A percentile compares a stretch with the other conserved stretches of the same genome.
phyloP scores from a whole-genome alignment of 2,113 vertebrate genomes.

The Cranoglanis bouderius region DNA sequence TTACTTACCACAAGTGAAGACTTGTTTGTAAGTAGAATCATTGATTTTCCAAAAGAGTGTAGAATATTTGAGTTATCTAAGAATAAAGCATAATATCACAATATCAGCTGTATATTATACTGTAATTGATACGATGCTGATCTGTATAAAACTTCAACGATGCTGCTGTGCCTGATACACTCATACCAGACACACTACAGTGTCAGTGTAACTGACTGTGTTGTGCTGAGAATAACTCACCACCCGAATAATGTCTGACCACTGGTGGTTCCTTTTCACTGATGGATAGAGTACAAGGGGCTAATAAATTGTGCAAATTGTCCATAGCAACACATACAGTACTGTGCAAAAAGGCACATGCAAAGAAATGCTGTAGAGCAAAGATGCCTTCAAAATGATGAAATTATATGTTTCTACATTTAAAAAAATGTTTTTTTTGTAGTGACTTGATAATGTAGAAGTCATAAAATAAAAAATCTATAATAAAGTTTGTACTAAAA shows the following conservation, averaged over 20 bases:
- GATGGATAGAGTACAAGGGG: not conserved
- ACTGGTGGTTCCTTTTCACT: not conserved
- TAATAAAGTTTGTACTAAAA: too few relatives aligned
- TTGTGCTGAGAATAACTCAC: not conserved
- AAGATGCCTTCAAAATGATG: too few relatives aligned
- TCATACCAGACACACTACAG: not conserved
- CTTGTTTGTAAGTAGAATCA: not conserved
- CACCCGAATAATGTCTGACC: not conserved
- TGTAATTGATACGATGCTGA: not conserved
- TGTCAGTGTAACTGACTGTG: not conserved
- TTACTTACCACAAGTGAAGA: not conserved
- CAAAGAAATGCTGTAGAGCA: too few relatives aligned
- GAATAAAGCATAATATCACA: not conserved
- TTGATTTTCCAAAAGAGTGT: not conserved
- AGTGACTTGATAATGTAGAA: too few relatives aligned
- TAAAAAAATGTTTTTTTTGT: too few relatives aligned
- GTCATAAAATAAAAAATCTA: too few relatives aligned
- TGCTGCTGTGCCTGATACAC: not conserved
- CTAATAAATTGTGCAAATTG: not conserved
- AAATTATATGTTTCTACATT: too few relatives aligned
- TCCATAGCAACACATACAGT: not conserved
- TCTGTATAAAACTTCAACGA: not conserved
- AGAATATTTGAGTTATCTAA: not conserved
- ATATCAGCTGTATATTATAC: not conserved
- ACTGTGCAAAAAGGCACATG: too few relatives aligned